Base-by-base conservation (phyloP, 2,113 vertebrate species). In the Opisthocomus hoazin region DNA sequence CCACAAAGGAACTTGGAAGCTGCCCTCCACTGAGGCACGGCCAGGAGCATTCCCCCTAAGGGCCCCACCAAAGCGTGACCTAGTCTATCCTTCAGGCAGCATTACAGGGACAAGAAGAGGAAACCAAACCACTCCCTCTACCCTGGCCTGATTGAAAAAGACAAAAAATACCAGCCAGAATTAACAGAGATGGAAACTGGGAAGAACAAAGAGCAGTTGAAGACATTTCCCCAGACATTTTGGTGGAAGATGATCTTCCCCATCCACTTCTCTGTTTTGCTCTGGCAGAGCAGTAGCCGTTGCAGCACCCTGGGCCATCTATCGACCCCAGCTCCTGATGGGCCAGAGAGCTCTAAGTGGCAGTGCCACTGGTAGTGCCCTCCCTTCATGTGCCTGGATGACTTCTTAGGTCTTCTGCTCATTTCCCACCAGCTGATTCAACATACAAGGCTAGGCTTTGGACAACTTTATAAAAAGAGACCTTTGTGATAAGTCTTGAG, bases 221-320 rank as follows among this genome's bases (percentile, higher is more conserved):
- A 48, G 51, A 39, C 41, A 86, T 88, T 71, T 86, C 66, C 24
- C 37, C 61, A 68, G 75, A 46, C 45, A 29, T 86, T 78, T 66
- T 66, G 34, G 50, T 61, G 37, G 54, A 75, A 70, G 30, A 32
- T 0, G 1, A 63, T 48, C 41, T 90, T 74, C 37, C 48, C 20
- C 37, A 71, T 45, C 11, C 30, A 41, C 0, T 0, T 39, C 12
- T 24, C 36, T 65, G 29, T 48, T 70, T 74, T 85, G 51, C 41
- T 90, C 23, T 63, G 23, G 32, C 10, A 29, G 11, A 85, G 61
- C 14, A 88, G 41, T 19, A 88, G 41, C 30, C 18, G 24, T 85
- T 10, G 3, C 37, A 83, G 61, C 0, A 0, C n/a, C 24, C 34
- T 43, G 17, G 34, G 60, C 6, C 5, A 2, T 29, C 20, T 17